Evolutionary conservation across 2,888 invertebrate species (phyloP).

Genomic region (Lasioglossum figueresi): DNA sequence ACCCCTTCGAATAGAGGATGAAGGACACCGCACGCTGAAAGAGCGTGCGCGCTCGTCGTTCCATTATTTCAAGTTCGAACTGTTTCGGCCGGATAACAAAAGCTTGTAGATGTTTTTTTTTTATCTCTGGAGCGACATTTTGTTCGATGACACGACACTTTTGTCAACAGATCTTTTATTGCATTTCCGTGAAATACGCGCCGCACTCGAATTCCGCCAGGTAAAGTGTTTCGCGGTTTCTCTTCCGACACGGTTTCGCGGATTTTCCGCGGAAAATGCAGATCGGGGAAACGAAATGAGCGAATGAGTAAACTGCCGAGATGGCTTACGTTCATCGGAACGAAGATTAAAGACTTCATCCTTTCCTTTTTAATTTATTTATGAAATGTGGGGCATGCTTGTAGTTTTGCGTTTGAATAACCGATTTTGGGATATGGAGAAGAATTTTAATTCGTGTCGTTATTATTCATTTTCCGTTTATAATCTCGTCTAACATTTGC

Average conservation of each 20-base stretch:
- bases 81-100: conserved; percentile 44
- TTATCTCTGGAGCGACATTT: conserved; percentile 3
- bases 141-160: conserved; percentile 34
- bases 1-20: background rate
- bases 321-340: background rate
- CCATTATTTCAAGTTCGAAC: conserved; percentile 32
- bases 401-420: background rate
- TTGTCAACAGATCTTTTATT: conserved; percentile 48
- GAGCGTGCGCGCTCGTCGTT: background rate
- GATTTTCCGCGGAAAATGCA: background rate
- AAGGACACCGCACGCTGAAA: background rate
- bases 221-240: background rate
- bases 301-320: background rate
- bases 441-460: background rate
- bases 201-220: background rate
- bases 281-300: background rate
- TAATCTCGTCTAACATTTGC: background rate
- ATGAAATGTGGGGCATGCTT: background rate
- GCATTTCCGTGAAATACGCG: conserved; percentile 36
- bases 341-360: background rate
- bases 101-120: conserved; percentile 42
- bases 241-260: background rate
- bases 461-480: background rate
- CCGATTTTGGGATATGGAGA: background rate
- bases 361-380: background rate